A percentile compares a stretch with the other conserved stretches of the same genome.
phyloP scores from a whole-genome alignment of 2,797 vertebrate species.

The Pseudomugil tenellus region DNA sequence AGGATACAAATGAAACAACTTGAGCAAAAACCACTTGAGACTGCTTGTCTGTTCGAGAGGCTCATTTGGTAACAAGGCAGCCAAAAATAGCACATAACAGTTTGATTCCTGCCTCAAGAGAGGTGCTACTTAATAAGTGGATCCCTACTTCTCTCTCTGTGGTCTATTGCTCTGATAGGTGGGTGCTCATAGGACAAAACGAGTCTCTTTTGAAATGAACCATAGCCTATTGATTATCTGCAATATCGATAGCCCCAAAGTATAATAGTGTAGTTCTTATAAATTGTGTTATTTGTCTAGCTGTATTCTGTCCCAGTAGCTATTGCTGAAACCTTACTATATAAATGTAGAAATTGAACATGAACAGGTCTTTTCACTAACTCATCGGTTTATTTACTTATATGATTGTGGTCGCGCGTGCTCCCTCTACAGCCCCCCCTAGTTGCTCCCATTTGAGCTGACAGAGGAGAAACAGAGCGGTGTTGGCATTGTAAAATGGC shows the following conservation, averaged over 20 bases:
- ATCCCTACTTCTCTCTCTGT: conserved; percentile 52
- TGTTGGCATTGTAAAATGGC: conserved; percentile 81
- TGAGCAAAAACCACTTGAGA: conserved; percentile 62
- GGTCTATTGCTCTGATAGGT: conserved; percentile 48
- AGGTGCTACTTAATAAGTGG: conserved; percentile 66
- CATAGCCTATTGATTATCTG: conserved; percentile 71
- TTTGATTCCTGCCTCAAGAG: conserved; percentile 66
- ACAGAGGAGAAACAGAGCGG: conserved; percentile 64
- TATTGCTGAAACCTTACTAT: too few relatives aligned
- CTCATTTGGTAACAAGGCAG: conserved; percentile 71
- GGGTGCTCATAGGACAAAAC: conserved; percentile 24
- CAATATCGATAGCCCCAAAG: conserved; percentile 24
- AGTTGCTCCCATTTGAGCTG: conserved; percentile 29
- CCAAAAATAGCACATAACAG: conserved; percentile 57
- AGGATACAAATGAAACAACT: conserved; percentile 39
- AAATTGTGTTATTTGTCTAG: too few relatives aligned
- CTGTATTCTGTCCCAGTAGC: too few relatives aligned
- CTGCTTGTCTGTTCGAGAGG: conserved; percentile 66
- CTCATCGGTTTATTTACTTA: conserved; percentile 26
- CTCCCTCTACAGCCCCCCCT: conserved; percentile 19
- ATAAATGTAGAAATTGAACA: conserved; percentile 53
- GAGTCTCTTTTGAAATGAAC: conserved; percentile 67
- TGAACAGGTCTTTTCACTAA: conserved; percentile 35
- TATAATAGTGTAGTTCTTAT: too few relatives aligned
- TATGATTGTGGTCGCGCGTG: conserved; percentile 11